Percentiles rank a stretch among this genome's conserved stretches.
Evolutionary conservation across 2,888 invertebrate genomes (phyloP).

Genomic region (Homarus gammarus): DNA sequence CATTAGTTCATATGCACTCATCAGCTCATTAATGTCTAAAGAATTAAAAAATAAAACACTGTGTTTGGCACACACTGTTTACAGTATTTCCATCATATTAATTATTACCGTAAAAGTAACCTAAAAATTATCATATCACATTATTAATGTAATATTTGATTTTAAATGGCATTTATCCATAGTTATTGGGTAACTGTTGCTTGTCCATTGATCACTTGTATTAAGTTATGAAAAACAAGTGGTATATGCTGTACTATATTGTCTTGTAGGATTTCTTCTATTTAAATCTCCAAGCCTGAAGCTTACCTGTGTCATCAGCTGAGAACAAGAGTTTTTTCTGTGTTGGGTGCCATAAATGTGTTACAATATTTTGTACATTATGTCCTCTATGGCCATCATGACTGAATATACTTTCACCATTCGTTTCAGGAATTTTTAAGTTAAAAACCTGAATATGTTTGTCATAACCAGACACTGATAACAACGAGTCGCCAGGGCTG

Average conservation of each 20-base stretch:
- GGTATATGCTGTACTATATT: no score
- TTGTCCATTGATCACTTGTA: background rate
- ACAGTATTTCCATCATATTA: no score
- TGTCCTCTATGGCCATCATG: constrained; percentile 63
- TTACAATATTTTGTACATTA: constrained; percentile 15
- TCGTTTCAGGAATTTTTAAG: background rate
- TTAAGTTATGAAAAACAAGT: background rate
- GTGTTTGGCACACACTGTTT: no score
- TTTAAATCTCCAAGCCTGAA: constrained; percentile 63
- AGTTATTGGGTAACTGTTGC: no score
- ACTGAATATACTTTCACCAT: constrained; percentile 10
- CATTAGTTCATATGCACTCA: no score
- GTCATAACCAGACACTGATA: constrained; percentile 54
- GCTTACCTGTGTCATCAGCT: constrained; percentile 53
- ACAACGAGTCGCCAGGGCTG: constrained; percentile 1
- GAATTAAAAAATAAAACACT: no score
- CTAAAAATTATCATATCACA: no score
- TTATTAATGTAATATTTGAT: no score
- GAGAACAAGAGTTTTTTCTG: constrained; percentile 52
- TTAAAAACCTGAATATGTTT: constrained; percentile 29
- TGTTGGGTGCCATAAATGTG: constrained; percentile 63
- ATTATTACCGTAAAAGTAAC: no score
- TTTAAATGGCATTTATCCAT: no score
- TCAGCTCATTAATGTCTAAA: no score
- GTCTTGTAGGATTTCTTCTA: background rate